A percentile compares a stretch with the other conserved stretches of the same genome.
Evolutionary conservation across 1,140 invertebrate species (phyloP).

Genomic region (Chrysomallon squamiferum): DNA sequence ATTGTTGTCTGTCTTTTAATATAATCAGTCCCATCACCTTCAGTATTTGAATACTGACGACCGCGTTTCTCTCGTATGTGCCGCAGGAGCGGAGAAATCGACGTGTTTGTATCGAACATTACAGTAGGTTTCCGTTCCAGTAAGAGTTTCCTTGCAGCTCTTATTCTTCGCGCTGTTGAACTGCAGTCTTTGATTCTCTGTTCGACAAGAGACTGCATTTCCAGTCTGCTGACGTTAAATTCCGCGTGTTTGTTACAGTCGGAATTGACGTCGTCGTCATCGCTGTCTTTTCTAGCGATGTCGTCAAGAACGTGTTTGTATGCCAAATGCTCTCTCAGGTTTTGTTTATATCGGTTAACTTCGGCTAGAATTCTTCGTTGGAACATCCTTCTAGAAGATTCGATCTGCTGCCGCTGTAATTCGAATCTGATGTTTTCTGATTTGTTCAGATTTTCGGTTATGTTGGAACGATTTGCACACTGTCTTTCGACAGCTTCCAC

Average conservation of each 20-base stretch:
- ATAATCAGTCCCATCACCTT: neutral
- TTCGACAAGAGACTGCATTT: slow-evolving; percentile 17
- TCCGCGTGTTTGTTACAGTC: slow-evolving; percentile 9
- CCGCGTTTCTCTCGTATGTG: too few relatives aligned
- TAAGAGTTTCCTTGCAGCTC: slow-evolving; percentile 17
- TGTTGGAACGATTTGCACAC: slow-evolving; percentile 13
- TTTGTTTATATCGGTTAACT: slow-evolving; percentile 11
- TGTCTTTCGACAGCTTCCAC: slow-evolving; percentile 27
- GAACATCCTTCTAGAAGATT: slow-evolving; percentile 20
- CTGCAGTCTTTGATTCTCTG: slow-evolving; percentile 20
- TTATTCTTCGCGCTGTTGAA: slow-evolving; percentile 13
- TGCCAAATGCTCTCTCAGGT: slow-evolving; percentile 23
- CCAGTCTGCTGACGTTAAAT: slow-evolving; percentile 7
- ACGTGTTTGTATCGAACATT: slow-evolving; percentile 21
- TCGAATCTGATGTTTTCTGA: slow-evolving; percentile 12
- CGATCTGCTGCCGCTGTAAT: slow-evolving; percentile 10
- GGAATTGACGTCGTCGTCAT: slow-evolving; percentile 5
- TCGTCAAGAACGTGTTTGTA: slow-evolving; percentile 21
- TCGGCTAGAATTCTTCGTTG: slow-evolving; percentile 20
- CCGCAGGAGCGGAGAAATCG: slow-evolving; percentile 20
- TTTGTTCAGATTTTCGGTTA: slow-evolving; percentile 21
- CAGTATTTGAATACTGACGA: neutral
- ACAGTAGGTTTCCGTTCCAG: slow-evolving; percentile 16
- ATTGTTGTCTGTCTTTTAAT: neutral
- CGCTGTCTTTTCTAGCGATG: slow-evolving; percentile 12